Conservation (phyloP, 2,797 vertebrate genomes). For the Pteropus rufus region DNA sequence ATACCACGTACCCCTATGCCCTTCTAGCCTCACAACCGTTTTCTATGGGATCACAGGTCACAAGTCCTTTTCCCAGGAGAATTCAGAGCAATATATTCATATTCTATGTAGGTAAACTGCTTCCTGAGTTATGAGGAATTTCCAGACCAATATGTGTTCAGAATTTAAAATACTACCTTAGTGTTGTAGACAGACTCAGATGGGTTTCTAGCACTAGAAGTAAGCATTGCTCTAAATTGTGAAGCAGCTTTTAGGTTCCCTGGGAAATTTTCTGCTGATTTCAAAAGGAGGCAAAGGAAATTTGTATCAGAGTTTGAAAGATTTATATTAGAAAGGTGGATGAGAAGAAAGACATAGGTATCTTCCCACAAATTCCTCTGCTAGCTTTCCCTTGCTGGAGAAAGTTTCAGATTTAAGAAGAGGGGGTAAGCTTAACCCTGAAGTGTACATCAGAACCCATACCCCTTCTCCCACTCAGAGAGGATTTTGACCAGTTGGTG, state of each 20-base stretch:
- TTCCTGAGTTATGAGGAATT: conserved; percentile 18
- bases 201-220: not conserved
- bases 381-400: not conserved
- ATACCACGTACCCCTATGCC: not conserved
- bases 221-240: conserved; percentile 1
- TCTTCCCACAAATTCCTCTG: not conserved
- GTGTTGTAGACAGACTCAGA: not conserved
- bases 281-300: conserved; percentile 4
- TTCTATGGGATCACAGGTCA: not conserved
- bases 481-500: not conserved
- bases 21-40: not conserved
- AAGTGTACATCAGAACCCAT: not conserved
- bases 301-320: not conserved
- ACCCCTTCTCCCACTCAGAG: not conserved
- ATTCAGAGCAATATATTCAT: not conserved
- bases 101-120: not conserved
- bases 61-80: conserved; percentile 5
- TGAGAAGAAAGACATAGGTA: not conserved
- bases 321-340: not conserved
- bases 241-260: not conserved
- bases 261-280: conserved; percentile 2
- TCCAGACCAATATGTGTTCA: conserved; percentile 19
- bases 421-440: not conserved
- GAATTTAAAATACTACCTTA: conserved; percentile 39
- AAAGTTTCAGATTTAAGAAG: not conserved